Evolutionary conservation across 2,888 invertebrate species (phyloP), one percentile per base, ranked within the genome.

Genomic region (Amphipoea lucens): DNA sequence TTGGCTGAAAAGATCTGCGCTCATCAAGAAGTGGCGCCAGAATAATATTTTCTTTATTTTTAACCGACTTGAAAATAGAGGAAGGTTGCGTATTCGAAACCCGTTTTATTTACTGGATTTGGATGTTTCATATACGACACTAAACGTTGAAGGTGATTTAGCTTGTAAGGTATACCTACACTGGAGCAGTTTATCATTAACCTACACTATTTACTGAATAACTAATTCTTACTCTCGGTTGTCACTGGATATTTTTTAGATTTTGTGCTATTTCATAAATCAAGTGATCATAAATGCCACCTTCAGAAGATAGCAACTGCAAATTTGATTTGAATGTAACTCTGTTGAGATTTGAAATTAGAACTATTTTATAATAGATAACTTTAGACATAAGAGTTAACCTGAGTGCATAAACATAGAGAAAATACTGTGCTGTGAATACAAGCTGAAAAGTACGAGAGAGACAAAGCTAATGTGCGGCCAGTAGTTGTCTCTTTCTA

Each of bases 181-280:
- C 36, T 42, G 3, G n/a, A n/a, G n/a, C 5, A 23, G 36, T 45
- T 36, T 48, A 6, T 78, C 14, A 67, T 23, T 14, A 51, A 78
- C 7, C 0, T 48, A 69, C 60, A 68, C 60, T 72, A 12, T 81
- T 57, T 65, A 68, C 83, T 82, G 66, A 70, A 86, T 85, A 67
- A 76, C 74, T 63, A 67, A 57, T 76, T 72, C 6, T 57, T 87
- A 76, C 85, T 87, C 87, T 85, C 85, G 87, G 42, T 84, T 40
- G 84, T 85, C 85, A 81, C 63, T 75, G 40, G 87, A 87, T 87
- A 84, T 65, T 70, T 11, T 54, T 40, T 4, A 36, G n/a, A n/a
- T 57, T 14, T 40, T 71, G 23, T 5, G 17, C 48, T 67, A 74
- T 74, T 69, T 72, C n/a, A 17, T 54, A 3, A 51, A 78, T 62